phyloP scores from a whole-genome alignment of 2,113 vertebrate genomes.

The Tricholaema leucomelas region DNA sequence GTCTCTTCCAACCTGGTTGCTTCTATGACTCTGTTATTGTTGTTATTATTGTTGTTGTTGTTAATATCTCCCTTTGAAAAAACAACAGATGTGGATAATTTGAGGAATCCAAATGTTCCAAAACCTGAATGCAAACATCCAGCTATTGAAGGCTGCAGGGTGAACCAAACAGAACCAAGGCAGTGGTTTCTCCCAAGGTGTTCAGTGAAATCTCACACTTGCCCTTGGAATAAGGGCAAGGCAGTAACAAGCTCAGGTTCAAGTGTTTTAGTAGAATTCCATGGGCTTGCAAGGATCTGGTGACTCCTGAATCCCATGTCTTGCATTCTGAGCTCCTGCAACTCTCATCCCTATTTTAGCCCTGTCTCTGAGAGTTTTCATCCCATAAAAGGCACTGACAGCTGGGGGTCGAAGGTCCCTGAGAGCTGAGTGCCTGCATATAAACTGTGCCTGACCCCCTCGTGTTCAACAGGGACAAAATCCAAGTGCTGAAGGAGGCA shows the following conservation, averaged over 20 bases:
- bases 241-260: not conserved
- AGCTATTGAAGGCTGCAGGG: not conserved
- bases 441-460: not conserved
- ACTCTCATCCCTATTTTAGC: not conserved
- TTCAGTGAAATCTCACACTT: not conserved
- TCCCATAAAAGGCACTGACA: not conserved
- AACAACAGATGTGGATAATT: fast-evolving
- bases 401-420: not conserved
- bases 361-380: not conserved
- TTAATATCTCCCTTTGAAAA: too few species aligned
- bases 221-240: not conserved
- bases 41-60: too few species aligned
- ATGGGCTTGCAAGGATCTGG: not conserved
- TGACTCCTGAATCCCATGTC: not conserved
- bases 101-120: slow-evolving; percentile 7
- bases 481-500: not conserved
- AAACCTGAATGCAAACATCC: not conserved
- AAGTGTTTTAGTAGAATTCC: not conserved
- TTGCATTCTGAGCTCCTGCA: not conserved
- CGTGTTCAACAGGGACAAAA: not conserved
- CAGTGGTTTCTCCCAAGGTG: not conserved
- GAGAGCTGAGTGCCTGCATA: not conserved
- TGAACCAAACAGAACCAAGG: not conserved
- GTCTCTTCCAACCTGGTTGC: too few species aligned
- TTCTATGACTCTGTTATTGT: too few species aligned